Evolutionary conservation across 2,888 invertebrate species (phyloP).

Genomic region (Fragum whitleyi): DNA sequence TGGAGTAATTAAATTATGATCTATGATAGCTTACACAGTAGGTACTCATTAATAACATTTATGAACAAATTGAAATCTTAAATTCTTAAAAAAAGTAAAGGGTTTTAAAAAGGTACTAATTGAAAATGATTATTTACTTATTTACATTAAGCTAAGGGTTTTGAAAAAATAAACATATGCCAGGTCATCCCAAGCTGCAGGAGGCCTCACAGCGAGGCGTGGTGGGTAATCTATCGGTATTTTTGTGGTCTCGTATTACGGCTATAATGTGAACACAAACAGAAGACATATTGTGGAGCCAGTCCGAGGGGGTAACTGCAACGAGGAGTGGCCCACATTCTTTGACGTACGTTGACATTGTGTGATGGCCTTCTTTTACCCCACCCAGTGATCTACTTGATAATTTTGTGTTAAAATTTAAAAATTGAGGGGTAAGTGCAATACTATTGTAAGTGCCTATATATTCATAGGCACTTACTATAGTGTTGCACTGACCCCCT

Average conservation of each 20-base stretch:
- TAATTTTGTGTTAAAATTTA: too few species aligned
- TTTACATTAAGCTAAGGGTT: background rate
- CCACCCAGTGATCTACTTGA: too few species aligned
- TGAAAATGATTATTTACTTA: background rate
- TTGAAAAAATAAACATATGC: conserved; percentile 11
- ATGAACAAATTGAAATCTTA: too few species aligned
- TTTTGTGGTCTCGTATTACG: conserved; percentile 42
- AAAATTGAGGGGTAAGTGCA: too few species aligned
- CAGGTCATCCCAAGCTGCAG: conserved; percentile 57
- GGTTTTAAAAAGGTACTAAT: too few species aligned
- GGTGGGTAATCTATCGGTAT: conserved; percentile 38
- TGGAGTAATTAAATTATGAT: too few species aligned
- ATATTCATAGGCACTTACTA: too few species aligned
- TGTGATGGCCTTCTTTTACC: background rate
- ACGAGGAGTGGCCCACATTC: conserved; percentile 42
- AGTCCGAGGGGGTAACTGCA: conserved; percentile 59
- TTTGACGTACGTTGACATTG: conserved; percentile 5
- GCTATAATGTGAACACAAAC: conserved; percentile 37
- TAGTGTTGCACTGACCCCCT: too few species aligned
- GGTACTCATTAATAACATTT: too few species aligned
- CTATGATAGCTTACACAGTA: too few species aligned
- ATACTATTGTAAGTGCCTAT: too few species aligned
- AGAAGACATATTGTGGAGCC: conserved; percentile 46
- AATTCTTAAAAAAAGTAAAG: too few species aligned
- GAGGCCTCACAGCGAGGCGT: conserved; percentile 49